Base-by-base conservation (phyloP, 2,113 vertebrate species). In the Silurus meridionalis region DNA sequence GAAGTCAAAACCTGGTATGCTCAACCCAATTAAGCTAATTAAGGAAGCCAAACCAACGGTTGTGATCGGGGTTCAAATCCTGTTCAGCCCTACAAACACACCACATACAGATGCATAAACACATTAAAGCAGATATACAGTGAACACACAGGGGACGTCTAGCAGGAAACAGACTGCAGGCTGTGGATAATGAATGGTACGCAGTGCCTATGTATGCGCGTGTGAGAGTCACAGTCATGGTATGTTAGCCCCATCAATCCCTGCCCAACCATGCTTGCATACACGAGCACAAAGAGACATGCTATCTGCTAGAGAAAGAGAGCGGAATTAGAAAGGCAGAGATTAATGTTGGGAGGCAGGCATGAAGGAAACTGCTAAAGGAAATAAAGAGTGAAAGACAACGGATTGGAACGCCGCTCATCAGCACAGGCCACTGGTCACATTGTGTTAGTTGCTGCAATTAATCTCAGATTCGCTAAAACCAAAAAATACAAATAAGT, bases 121-220 rank as follows among this genome's bases (percentile, higher is more conserved):
- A 82, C 46, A 0, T 11, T 53, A 58, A 57, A 79, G 77, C 77
- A 58, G 75, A 58, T 53, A 82, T 55, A 88, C 57, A 82, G 37
- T 15, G 84, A 46, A 66, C 75, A 77, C 74, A 82, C 63, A 37
- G 14, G 83, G 69, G 77, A 82, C 8, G 81, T 84, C 25, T 88
- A 88, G 83, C 83, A 77, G 86, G 86, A 92, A 80, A 85, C 72
- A 67, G 53, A 85, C 58, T 61, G 77, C 8, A 78, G 23, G 37
- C 23, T 63, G 58, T 81, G 61, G 69, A 85, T 89, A 87, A 87
- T 79, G 19, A 78, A 85, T 63, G 23, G 71, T 61, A 57, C 48
- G 23, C 60, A 80, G 69, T 82, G 69, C 71, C 58, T 46, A 55
- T 3, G 52, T 61, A 52, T 19, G 48, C 52, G n/a, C 23, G n/a